These are phyloP conservation scores for Sebastolobus alascanus DNA, from an alignment of 2,797 vertebrate species.

Conservation along the genomic window DNA sequence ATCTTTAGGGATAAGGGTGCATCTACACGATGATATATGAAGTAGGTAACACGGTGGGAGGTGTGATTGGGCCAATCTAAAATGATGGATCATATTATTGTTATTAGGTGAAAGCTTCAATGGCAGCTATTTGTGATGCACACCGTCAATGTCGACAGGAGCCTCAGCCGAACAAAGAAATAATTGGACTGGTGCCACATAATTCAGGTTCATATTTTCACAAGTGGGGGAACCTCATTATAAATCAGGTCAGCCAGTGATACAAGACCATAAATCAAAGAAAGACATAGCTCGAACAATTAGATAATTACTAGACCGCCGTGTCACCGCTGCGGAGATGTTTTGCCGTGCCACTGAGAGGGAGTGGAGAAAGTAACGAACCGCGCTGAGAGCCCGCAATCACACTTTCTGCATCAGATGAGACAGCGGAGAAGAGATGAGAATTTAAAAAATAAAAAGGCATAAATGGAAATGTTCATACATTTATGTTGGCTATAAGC, in stretches of 20 bases:
- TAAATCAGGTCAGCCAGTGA: constrained; percentile 95
- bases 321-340: constrained; percentile 85
- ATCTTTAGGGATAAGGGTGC: constrained; percentile 51
- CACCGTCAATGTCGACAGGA: constrained; percentile 79
- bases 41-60: constrained; percentile 62
- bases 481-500: not conserved
- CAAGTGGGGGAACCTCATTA: constrained; percentile 90
- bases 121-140: constrained; percentile 84
- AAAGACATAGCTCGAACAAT: constrained; percentile 94
- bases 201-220: constrained; percentile 89
- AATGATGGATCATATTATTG: constrained; percentile 88
- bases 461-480: constrained; percentile 29
- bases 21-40: constrained; percentile 67
- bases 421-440: constrained; percentile 40
- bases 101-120: constrained; percentile 86
- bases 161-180: constrained; percentile 80
- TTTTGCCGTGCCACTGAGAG: constrained; percentile 82
- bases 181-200: constrained; percentile 87
- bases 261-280: constrained; percentile 96
- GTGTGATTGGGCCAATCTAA: constrained; percentile 79
- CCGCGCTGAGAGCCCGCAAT: constrained; percentile 46
- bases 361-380: constrained; percentile 50
- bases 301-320: constrained; percentile 95
- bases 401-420: constrained; percentile 63
- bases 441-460: constrained; percentile 32